Evolutionary conservation across 2,113 vertebrate genomes (phyloP).

Genomic region (Embiotoca jacksoni): DNA sequence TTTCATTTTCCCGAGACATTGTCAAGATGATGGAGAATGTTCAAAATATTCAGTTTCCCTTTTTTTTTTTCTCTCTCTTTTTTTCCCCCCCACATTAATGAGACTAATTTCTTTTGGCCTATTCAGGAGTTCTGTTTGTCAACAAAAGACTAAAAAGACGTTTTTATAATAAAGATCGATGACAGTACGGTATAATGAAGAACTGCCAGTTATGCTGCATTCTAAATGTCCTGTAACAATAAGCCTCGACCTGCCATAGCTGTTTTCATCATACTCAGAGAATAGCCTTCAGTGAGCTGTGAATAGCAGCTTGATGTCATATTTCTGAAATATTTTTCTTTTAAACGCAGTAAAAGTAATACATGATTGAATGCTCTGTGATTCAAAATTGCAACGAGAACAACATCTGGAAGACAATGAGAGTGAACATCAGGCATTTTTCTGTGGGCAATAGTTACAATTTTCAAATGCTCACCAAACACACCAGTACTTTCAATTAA

Average conservation of each 20-base stretch:
- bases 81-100: slow-evolving; percentile 10
- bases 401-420: not conserved
- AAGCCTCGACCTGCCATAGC: slow-evolving; percentile 37
- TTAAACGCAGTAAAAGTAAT: not conserved
- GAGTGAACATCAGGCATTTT: slow-evolving; percentile 3
- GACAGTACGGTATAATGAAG: slow-evolving; percentile 32
- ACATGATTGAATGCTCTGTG: not conserved
- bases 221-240: slow-evolving; percentile 42
- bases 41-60: slow-evolving; percentile 29
- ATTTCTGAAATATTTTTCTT: not conserved
- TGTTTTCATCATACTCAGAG: slow-evolving; percentile 8
- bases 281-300: slow-evolving; percentile 15
- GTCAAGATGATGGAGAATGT: slow-evolving; percentile 52
- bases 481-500: slow-evolving; percentile 3
- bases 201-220: slow-evolving; percentile 26
- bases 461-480: slow-evolving; percentile 7
- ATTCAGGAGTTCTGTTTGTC: slow-evolving; percentile 59
- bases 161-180: slow-evolving; percentile 53
- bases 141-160: slow-evolving; percentile 28
- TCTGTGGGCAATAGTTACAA: not conserved
- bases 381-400: not conserved
- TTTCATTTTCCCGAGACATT: slow-evolving; percentile 71
- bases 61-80: not conserved
- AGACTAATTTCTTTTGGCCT: slow-evolving; percentile 51
- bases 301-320: slow-evolving; percentile 14